Percentiles rank a stretch among this genome's conserved stretches.
These are phyloP conservation scores for Imbricaverruca yamaguchii DNA, from an alignment of 2,888 invertebrate genomes.

Conservation along the genomic window DNA sequence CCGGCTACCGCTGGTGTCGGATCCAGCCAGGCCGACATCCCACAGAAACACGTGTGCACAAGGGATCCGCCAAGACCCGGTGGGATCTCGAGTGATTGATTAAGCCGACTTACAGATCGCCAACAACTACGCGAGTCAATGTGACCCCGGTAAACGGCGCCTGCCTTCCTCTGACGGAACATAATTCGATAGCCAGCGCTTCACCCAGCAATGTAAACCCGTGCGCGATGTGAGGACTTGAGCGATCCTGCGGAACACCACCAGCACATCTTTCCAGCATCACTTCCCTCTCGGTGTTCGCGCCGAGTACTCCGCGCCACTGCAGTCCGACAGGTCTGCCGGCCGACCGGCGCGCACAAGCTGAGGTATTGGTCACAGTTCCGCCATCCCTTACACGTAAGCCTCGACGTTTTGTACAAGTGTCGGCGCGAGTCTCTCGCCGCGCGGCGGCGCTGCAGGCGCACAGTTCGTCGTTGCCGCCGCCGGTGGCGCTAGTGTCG, in stretches of 20 bases:
- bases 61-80: too few species aligned
- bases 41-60: too few species aligned
- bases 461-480: background rate
- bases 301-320: background rate
- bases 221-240: background rate
- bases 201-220: background rate
- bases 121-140: too few species aligned
- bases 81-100: too few species aligned
- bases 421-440: background rate
- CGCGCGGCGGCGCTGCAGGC: background rate
- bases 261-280: background rate
- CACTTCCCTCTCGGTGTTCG: background rate
- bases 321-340: background rate
- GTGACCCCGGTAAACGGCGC: too few species aligned
- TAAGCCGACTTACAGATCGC: too few species aligned
- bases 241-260: background rate
- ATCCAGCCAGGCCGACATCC: too few species aligned
- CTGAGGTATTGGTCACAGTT: constrained; percentile 5
- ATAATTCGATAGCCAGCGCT: background rate
- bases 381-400: background rate
- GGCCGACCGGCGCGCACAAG: background rate
- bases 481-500: background rate
- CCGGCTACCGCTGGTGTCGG: too few species aligned
- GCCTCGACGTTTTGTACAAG: constrained; percentile 19
- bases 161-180: background rate